Conservation (phyloP, 2,113 vertebrate species). For the Alethe castanea region DNA sequence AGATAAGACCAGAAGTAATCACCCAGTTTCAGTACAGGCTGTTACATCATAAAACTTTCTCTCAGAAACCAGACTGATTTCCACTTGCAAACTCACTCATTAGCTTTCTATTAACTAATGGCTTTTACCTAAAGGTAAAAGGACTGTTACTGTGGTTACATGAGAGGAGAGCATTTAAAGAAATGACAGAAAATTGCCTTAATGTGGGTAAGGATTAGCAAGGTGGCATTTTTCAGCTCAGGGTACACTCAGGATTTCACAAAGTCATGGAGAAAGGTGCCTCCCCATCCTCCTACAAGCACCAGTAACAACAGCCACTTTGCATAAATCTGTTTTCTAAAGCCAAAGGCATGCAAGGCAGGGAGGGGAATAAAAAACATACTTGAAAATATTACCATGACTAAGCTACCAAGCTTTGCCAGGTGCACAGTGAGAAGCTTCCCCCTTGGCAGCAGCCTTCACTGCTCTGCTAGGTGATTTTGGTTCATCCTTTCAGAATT, state of each 20-base stretch:
- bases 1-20: not conserved
- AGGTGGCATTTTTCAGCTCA: not conserved
- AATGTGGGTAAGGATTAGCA: not conserved
- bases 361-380: too few relatives aligned
- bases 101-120: not conserved
- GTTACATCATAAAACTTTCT: slow-evolving; percentile 14
- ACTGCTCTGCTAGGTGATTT: not conserved
- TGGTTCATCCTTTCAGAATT: not conserved
- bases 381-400: not conserved
- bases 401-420: not conserved
- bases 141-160: not conserved
- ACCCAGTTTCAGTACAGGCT: not conserved
- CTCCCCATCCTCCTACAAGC: not conserved
- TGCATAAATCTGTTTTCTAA: not conserved
- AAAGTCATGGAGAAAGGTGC: not conserved
- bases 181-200: not conserved
- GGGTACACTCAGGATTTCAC: not conserved
- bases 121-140: not conserved
- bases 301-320: not conserved
- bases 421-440: not conserved
- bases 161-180: not conserved
- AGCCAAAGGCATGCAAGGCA: not conserved
- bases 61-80: not conserved
- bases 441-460: not conserved
- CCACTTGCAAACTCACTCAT: not conserved